Evolutionary conservation across 2,888 invertebrate genomes (phyloP).

Genomic region (Gonocerus acuteangulatus): DNA sequence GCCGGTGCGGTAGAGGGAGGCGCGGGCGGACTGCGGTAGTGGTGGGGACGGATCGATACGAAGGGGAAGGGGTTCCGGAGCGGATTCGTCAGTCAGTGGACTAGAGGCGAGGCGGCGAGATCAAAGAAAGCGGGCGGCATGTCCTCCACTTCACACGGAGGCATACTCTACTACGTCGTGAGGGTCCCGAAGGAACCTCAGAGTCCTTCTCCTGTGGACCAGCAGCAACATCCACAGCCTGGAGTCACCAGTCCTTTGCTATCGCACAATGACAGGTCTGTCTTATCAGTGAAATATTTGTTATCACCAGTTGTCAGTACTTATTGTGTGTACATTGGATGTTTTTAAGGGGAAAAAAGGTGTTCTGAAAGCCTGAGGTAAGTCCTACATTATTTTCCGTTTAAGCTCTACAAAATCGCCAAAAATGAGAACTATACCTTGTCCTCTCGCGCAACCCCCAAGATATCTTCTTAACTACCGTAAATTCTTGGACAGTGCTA

Average conservation of each 20-base stretch:
- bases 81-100: not conserved
- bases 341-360: too few species aligned
- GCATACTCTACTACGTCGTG: conserved; percentile 61
- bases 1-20: too few species aligned
- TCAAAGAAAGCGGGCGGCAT: conserved; percentile 31
- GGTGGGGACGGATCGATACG: not conserved
- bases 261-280: conserved; percentile 21
- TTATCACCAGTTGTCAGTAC: too few species aligned
- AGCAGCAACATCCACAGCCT: not conserved
- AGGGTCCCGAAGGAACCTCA: conserved; percentile 51
- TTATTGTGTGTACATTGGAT: too few species aligned
- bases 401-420: too few species aligned
- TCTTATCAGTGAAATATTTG: not conserved
- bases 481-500: too few species aligned
- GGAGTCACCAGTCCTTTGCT: not conserved
- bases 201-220: conserved; percentile 8
- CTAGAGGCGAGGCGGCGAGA: not conserved
- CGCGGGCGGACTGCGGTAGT: not conserved
- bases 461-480: too few species aligned
- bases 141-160: conserved; percentile 49
- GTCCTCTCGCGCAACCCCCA: too few species aligned
- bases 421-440: too few species aligned
- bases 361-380: too few species aligned
- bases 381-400: too few species aligned
- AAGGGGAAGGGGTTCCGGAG: conserved; percentile 13